Percentiles rank a stretch among this genome's conserved stretches.
Conservation (phyloP, 1,140 invertebrate genomes). For the Semibalanus balanoides region DNA sequence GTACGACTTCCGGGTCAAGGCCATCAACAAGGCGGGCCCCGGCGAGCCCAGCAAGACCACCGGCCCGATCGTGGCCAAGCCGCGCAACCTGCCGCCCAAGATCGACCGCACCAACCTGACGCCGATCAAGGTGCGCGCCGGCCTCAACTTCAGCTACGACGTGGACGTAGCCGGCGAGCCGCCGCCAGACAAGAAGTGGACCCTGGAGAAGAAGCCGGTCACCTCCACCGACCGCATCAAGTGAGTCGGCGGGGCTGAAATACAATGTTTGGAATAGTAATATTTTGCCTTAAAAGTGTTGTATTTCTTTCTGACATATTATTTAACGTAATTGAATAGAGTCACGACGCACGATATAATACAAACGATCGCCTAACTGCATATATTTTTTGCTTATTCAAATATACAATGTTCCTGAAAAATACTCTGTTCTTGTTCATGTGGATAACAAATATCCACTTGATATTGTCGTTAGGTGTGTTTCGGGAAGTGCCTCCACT, state of each 20-base stretch:
- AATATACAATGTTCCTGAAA: too few relatives aligned
- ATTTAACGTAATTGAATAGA: too few relatives aligned
- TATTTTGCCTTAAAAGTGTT: too few relatives aligned
- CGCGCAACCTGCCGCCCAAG: slow-evolving; percentile 66
- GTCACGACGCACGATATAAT: too few relatives aligned
- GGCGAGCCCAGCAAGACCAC: slow-evolving; percentile 79
- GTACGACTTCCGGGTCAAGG: slow-evolving; percentile 79
- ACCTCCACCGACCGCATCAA: slow-evolving; percentile 49
- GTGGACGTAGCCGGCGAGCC: slow-evolving; percentile 79
- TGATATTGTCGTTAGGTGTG: too few relatives aligned
- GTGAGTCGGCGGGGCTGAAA: slow-evolving; percentile 33
- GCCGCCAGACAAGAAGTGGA: slow-evolving; percentile 77
- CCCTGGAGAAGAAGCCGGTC: slow-evolving; percentile 54
- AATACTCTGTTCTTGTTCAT: too few relatives aligned
- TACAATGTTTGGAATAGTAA: too few relatives aligned
- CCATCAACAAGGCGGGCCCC: slow-evolving; percentile 83
- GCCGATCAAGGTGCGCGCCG: slow-evolving; percentile 71
- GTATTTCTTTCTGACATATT: too few relatives aligned
- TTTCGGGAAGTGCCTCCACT: too few relatives aligned
- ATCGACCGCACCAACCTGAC: slow-evolving; percentile 75
- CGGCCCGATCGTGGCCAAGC: slow-evolving; percentile 74
- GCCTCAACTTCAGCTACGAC: slow-evolving; percentile 65
- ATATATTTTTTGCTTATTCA: too few relatives aligned
- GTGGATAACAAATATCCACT: too few relatives aligned
- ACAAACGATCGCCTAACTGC: too few relatives aligned